phyloP scores from a whole-genome alignment of 1,140 invertebrate species.

The Pogonognathellus flavescens region DNA sequence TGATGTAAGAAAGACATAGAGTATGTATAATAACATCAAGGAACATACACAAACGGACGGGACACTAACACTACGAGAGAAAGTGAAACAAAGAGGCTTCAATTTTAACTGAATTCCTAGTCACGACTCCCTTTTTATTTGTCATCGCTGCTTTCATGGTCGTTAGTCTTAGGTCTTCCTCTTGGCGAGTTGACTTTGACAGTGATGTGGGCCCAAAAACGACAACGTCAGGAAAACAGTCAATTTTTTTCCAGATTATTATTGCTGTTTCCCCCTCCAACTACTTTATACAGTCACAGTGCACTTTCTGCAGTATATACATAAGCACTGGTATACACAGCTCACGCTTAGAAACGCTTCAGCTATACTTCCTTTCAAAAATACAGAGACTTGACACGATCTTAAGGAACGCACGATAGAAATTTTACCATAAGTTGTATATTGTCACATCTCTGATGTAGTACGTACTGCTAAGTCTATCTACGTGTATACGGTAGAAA shows the following conservation, averaged over 20 bases:
- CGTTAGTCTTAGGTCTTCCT: neutral
- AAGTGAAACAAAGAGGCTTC: conserved; percentile 44
- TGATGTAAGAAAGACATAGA: neutral
- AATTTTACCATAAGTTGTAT: too few species aligned
- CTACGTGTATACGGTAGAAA: too few species aligned
- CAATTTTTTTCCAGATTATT: conserved; percentile 43
- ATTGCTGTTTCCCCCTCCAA: conserved; percentile 20
- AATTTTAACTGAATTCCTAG: conserved; percentile 40
- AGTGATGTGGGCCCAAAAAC: conserved; percentile 29
- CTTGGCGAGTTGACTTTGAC: neutral
- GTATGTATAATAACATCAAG: neutral
- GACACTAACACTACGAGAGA: neutral
- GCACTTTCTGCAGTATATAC: too few species aligned
- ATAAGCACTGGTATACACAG: too few species aligned
- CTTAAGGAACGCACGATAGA: too few species aligned
- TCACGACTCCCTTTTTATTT: conserved; percentile 23
- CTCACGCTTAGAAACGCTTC: too few species aligned
- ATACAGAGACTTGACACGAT: too few species aligned
- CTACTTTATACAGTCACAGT: too few species aligned
- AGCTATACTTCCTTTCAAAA: too few species aligned
- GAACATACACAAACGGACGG: neutral
- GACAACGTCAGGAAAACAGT: conserved; percentile 36
- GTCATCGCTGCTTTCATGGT: neutral
- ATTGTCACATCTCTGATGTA: too few species aligned
- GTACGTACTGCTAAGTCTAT: too few species aligned